Percentiles rank a stretch among this genome's conserved stretches.
Conservation (phyloP, 2,113 vertebrate genomes). For the Rhegmatorhina hoffmannsi region DNA sequence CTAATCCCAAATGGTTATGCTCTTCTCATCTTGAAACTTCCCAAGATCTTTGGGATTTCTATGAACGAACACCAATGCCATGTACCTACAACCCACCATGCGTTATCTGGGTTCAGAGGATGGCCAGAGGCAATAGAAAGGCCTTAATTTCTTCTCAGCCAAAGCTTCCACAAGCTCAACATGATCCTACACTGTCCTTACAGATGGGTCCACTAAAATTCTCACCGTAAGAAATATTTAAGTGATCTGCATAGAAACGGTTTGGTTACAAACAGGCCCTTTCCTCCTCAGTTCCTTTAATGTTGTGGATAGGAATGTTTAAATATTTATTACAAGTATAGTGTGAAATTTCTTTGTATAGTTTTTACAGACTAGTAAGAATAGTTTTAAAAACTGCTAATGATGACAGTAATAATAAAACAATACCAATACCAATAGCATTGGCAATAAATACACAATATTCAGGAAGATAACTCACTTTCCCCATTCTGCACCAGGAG, state of each 20-base stretch:
- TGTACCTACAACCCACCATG: not conserved
- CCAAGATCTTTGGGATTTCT: not conserved
- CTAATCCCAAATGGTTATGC: not conserved
- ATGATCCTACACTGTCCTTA: not conserved
- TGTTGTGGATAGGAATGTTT: not conserved
- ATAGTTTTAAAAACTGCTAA: not conserved
- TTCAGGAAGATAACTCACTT: not conserved
- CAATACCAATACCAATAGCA: not conserved
- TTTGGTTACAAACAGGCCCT: not conserved
- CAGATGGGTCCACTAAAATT: not conserved
- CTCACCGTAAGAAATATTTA: not conserved
- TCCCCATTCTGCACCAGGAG: not conserved
- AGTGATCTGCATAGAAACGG: not conserved
- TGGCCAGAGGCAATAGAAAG: not conserved
- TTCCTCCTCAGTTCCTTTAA: not conserved
- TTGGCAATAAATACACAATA: not conserved
- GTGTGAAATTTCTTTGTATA: not conserved
- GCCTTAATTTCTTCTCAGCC: not conserved
- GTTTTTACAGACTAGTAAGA: slow-evolving; percentile 9
- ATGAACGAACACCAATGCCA: not conserved
- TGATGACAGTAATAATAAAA: slow-evolving; percentile 2
- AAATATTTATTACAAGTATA: not conserved
- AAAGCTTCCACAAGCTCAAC: not conserved
- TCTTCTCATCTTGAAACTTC: not conserved
- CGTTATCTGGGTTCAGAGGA: not conserved